Percentiles rank a stretch among this genome's conserved stretches.
Evolutionary conservation across 2,797 vertebrate species (phyloP).

Genomic region (Danio aesculapii): DNA sequence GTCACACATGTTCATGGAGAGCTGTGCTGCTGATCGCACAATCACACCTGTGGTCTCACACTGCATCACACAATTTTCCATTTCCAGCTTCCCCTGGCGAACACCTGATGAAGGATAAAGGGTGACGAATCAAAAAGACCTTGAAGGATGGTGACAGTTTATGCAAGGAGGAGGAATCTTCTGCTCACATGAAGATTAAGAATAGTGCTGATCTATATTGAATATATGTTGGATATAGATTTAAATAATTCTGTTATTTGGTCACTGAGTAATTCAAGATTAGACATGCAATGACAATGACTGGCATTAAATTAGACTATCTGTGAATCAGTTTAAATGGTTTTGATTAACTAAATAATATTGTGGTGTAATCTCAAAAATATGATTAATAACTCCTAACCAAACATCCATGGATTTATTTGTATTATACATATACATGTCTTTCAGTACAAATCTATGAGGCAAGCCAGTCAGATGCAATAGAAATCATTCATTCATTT

Average conservation of each 20-base stretch:
- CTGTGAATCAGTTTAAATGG: background rate
- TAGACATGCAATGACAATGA: too few relatives aligned
- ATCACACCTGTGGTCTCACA: conserved; percentile 93
- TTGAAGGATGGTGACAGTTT: background rate
- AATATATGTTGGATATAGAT: background rate
- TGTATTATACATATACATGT: too few relatives aligned
- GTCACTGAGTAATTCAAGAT: background rate
- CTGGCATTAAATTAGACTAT: background rate
- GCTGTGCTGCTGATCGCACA: conserved; percentile 85
- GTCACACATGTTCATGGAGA: conserved; percentile 93
- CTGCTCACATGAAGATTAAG: background rate
- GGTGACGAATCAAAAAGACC: conserved; percentile 25
- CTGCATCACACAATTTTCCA: conserved; percentile 95
- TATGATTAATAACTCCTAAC: too few relatives aligned
- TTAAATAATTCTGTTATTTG: background rate
- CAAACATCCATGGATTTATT: too few relatives aligned
- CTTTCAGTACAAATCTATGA: too few relatives aligned
- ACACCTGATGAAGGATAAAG: conserved; percentile 77
- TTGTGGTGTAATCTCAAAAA: too few relatives aligned
- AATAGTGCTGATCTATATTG: background rate
- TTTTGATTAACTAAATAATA: background rate
- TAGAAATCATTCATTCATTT: too few relatives aligned
- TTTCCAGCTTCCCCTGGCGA: conserved; percentile 84
- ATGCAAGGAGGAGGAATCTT: conserved; percentile 8
- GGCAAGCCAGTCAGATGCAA: too few relatives aligned